phyloP scores from a whole-genome alignment of 2,888 invertebrate genomes.

The Phaonia tiefii region DNA sequence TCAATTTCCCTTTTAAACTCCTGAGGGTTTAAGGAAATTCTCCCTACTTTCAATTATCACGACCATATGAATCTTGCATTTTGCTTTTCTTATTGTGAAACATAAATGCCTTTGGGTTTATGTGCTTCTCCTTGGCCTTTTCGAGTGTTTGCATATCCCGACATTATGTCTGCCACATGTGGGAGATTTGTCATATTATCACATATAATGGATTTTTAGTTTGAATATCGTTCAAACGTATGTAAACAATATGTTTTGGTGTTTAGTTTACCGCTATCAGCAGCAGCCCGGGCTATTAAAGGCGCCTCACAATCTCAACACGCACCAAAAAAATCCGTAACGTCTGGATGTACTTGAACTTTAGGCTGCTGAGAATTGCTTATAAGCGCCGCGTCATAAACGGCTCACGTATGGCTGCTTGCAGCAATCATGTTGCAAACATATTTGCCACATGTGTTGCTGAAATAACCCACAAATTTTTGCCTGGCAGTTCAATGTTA shows the following conservation, averaged over 20 bases:
- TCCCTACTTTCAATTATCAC: too few relatives aligned
- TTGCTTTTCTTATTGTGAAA: too few relatives aligned
- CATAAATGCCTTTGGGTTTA: too few relatives aligned
- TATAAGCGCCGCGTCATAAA: slow-evolving; percentile 50
- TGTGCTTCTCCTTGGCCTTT: not conserved
- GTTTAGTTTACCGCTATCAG: not conserved
- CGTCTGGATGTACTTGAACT: slow-evolving; percentile 49
- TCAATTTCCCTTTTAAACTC: too few relatives aligned
- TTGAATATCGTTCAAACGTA: slow-evolving; percentile 1
- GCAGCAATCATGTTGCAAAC: not conserved
- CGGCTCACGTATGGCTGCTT: slow-evolving; percentile 5
- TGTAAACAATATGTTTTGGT: not conserved
- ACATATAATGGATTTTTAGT: not conserved
- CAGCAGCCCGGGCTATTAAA: not conserved
- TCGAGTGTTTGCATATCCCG: not conserved
- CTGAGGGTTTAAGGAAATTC: too few relatives aligned
- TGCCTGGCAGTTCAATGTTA: too few relatives aligned
- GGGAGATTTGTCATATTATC: slow-evolving; percentile 25
- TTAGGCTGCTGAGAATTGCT: slow-evolving; percentile 11
- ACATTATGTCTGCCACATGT: slow-evolving; percentile 49
- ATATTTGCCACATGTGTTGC: slow-evolving; percentile 32
- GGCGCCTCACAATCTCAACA: not conserved
- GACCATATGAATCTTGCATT: too few relatives aligned
- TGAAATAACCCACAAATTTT: slow-evolving; percentile 18
- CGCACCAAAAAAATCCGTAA: slow-evolving; percentile 29